These are phyloP conservation scores for Schizaphis graminum DNA, from an alignment of 2,888 invertebrate genomes.

Conservation along the genomic window DNA sequence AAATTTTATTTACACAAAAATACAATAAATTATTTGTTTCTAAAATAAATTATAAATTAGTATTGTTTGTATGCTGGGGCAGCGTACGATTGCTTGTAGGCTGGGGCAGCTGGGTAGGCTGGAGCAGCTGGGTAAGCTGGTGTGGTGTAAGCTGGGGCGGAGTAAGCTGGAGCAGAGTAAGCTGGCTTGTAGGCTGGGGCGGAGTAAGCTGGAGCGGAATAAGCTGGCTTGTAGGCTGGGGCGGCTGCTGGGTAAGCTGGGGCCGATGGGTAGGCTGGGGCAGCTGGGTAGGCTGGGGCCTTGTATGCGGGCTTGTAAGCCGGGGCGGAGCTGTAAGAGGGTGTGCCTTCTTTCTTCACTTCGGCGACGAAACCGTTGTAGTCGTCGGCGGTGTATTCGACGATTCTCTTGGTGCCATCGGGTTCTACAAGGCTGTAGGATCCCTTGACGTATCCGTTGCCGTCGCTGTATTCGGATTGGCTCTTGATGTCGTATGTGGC, in stretches of 20 bases:
- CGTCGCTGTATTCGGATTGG: constrained; percentile 68
- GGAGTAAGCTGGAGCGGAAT: constrained; percentile 37
- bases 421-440: constrained; percentile 75
- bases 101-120: background rate
- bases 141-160: background rate
- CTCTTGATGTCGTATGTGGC: constrained; percentile 68
- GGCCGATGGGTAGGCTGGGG: background rate
- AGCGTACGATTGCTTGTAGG: background rate
- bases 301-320: constrained; percentile 62
- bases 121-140: background rate
- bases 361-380: constrained; percentile 76
- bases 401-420: constrained; percentile 73
- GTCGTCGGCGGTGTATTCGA: constrained; percentile 70
- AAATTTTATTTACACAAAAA: constrained; percentile 55
- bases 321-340: constrained; percentile 55
- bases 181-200: background rate
- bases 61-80: constrained; percentile 52
- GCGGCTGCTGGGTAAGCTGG: background rate
- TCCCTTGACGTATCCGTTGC: constrained; percentile 73
- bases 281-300: constrained; percentile 14
- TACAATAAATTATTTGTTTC: constrained; percentile 45
- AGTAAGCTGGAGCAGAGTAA: constrained; percentile 20
- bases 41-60: background rate
- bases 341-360: constrained; percentile 71
- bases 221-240: constrained; percentile 22